phyloP scores from a whole-genome alignment of 2,113 vertebrate species.

The Neogobius melanostomus region DNA sequence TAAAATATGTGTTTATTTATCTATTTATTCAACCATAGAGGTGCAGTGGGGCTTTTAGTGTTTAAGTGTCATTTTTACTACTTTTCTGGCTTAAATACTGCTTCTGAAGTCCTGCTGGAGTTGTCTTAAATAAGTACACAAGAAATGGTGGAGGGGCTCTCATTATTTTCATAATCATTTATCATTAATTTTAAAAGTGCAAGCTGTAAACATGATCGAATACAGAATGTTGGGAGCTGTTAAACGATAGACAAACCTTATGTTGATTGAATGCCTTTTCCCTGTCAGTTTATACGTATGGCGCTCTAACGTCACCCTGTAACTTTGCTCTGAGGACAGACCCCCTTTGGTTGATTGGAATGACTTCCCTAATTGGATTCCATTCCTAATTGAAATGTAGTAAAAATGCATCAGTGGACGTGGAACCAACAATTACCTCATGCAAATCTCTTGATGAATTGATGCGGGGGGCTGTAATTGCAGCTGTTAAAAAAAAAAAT shows the following conservation, averaged over 20 bases:
- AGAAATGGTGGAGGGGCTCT: not conserved
- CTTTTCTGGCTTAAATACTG: too few species aligned
- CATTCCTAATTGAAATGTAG: slow-evolving; percentile 79
- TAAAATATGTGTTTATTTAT: too few species aligned
- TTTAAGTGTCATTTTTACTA: too few species aligned
- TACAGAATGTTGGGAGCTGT: not conserved
- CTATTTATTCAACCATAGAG: too few species aligned
- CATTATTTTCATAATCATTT: not conserved
- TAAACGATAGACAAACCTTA: slow-evolving; percentile 29
- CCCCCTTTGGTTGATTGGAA: slow-evolving; percentile 67
- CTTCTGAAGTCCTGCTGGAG: not conserved
- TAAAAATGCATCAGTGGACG: slow-evolving; percentile 79
- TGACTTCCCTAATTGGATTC: slow-evolving; percentile 77
- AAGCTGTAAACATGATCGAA: not conserved
- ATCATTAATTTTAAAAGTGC: not conserved
- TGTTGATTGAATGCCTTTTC: not conserved
- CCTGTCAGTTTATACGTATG: not conserved
- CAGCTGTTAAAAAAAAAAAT: slow-evolving; percentile 66
- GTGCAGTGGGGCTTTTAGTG: too few species aligned
- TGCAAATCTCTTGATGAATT: slow-evolving; percentile 79
- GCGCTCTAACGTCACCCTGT: slow-evolving; percentile 36
- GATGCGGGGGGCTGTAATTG: slow-evolving; percentile 72
- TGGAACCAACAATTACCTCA: slow-evolving; percentile 75
- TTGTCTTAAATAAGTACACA: not conserved
- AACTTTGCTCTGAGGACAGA: slow-evolving; percentile 46